Evolutionary conservation across 2,113 vertebrate genomes (phyloP).

Genomic region (Bambusicola thoracicus): DNA sequence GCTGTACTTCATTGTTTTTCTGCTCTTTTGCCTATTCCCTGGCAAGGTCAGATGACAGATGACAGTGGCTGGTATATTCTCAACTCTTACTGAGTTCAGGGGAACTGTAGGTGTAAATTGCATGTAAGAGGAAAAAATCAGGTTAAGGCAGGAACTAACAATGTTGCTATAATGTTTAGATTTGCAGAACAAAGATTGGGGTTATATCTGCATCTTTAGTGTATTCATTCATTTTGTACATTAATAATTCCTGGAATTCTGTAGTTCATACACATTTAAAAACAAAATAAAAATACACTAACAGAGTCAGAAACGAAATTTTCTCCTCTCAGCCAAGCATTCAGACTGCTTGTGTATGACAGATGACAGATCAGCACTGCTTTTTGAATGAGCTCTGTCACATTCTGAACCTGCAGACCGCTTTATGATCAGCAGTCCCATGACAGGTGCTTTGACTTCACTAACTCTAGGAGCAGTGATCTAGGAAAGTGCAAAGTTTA

Average conservation of each 20-base stretch:
- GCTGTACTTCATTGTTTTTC: neutral
- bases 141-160: neutral
- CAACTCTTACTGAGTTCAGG: neutral
- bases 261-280: neutral
- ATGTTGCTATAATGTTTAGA: neutral
- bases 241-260: neutral
- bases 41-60: neutral
- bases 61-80: neutral
- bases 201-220: neutral
- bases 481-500: neutral
- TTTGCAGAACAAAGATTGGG: neutral
- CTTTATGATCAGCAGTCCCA: neutral
- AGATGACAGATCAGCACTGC: neutral
- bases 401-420: neutral
- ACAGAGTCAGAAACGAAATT: neutral
- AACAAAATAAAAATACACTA: neutral
- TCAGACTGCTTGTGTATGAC: neutral
- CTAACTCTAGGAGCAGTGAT: neutral
- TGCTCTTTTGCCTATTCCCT: neutral
- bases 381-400: neutral
- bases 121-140: neutral
- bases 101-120: neutral
- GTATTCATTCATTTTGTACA: neutral
- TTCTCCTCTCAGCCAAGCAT: neutral
- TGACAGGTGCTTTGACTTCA: neutral